Evolutionary conservation across 2,113 vertebrate species (phyloP), one percentile per base, ranked within the genome.

Genomic region (Aepyceros melampus): DNA sequence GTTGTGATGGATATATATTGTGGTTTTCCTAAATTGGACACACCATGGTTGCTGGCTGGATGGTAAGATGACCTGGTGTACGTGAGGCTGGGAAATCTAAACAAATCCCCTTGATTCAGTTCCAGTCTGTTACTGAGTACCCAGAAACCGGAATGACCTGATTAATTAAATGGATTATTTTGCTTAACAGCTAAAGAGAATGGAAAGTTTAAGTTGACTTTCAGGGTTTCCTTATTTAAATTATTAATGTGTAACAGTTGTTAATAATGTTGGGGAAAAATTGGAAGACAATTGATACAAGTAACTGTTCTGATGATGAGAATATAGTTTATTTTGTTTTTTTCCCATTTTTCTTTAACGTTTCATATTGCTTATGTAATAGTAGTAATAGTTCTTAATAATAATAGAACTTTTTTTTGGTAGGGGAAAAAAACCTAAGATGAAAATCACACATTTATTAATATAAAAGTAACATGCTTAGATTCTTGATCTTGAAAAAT

Each of bases 341-440:
- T 58, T 71, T 74, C 78, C n/a, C 85, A n/a, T 91, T 55, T 83
- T 93, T 93, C 43, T 91, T 51, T 95, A 62, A 47, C 58, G 17
- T 95, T 97, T 96, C 62, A 89, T 95, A 84, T 92, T 96, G 45
- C 92, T 96, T 91, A 25, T 84, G 3, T 56, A 97, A 76, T 56
- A 89, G 89, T 89, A 87, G 47, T 81, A 97, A 94, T 89, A 19
- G 16, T 91, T 89, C 78, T 95, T 94, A 95, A 87, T 96, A 96
- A 96, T 76, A 97, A 94, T 33, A 84, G 45, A 89, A 74, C 53
- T 92, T 95, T 97, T 97, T 96, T 17, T 91, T 96, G 64, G 53
- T 89, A 84, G 84, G 87, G 49, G 3, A 45, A 74, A 89, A 71
- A 71, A 71, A 2, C 76, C 71, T 29, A 89, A 83, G 60, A 78